phyloP scores from a whole-genome alignment of 1,140 invertebrate species.

The Drosophila ambigua region DNA sequence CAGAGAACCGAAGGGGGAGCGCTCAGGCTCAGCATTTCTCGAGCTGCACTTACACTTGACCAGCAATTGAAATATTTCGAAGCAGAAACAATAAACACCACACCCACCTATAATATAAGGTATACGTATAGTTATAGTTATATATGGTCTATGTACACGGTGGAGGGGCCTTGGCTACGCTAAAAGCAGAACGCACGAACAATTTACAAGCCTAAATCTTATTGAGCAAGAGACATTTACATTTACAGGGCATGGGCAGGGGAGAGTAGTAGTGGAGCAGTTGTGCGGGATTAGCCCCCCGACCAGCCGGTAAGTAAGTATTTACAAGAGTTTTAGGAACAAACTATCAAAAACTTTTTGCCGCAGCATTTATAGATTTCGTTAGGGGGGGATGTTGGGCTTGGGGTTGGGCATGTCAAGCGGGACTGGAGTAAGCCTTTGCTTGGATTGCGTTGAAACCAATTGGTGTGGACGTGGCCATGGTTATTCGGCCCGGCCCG shows the following conservation, averaged over 20 bases:
- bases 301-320: slow-evolving; percentile 1
- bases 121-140: slow-evolving; percentile 5
- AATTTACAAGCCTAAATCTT: slow-evolving; percentile 52
- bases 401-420: background rate
- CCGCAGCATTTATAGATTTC: slow-evolving; percentile 18
- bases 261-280: slow-evolving; percentile 13
- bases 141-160: slow-evolving; percentile 4
- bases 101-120: slow-evolving; percentile 41
- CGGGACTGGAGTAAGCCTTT: slow-evolving; percentile 16
- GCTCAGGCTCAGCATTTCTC: slow-evolving; percentile 19
- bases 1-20: background rate
- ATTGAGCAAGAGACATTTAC: slow-evolving; percentile 72
- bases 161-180: too few relatives aligned
- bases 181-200: slow-evolving; percentile 5
- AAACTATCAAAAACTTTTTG: slow-evolving; percentile 68
- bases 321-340: slow-evolving; percentile 71
- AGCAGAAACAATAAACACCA: slow-evolving; percentile 40
- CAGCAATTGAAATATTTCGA: slow-evolving; percentile 64
- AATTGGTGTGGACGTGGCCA: slow-evolving; percentile 58
- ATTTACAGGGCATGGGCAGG: slow-evolving; percentile 21
- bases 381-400: background rate
- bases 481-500: slow-evolving; percentile 17
- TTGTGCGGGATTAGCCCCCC: too few relatives aligned
- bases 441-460: slow-evolving; percentile 60
- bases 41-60: slow-evolving; percentile 65